Conservation (phyloP, 2,797 vertebrate species). For the Sphenodon punctatus region DNA sequence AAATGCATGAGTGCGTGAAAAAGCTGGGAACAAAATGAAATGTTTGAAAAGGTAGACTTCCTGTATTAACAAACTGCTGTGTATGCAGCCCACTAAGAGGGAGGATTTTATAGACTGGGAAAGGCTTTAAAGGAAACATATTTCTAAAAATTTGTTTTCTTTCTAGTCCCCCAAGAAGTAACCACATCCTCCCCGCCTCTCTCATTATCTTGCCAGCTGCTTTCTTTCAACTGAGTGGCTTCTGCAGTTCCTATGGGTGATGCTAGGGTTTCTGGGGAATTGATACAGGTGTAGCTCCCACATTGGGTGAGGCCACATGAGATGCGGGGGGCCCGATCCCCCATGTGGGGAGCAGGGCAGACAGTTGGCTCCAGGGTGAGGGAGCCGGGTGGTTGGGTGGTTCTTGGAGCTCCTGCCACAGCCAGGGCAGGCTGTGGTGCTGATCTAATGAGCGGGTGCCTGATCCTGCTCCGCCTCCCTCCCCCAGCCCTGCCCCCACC, state of each 20-base stretch:
- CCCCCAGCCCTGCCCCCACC: no score
- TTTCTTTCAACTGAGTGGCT: slow-evolving; percentile 2
- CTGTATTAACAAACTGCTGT: background rate
- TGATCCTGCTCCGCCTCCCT: no score
- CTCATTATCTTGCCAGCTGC: background rate
- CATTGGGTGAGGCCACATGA: no score
- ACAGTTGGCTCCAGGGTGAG: no score
- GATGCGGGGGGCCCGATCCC: no score
- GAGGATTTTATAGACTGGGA: slow-evolving; percentile 24
- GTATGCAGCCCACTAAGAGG: background rate
- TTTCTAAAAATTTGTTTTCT: background rate
- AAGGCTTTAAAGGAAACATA: slow-evolving; percentile 27
- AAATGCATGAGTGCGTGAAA: background rate
- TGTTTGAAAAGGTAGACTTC: slow-evolving; percentile 15
- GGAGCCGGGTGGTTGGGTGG: no score
- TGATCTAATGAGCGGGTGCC: no score
- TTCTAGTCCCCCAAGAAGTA: slow-evolving; percentile 11
- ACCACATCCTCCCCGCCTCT: slow-evolving; percentile 52
- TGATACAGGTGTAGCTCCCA: no score
- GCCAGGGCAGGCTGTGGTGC: no score
- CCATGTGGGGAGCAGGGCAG: no score
- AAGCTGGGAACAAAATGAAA: background rate
- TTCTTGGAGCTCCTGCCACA: no score
- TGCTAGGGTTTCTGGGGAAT: no score
- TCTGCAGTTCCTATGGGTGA: background rate